Base-by-base conservation (phyloP, 2,797 vertebrate genomes). In the Brachyrhaphis roseni region DNA sequence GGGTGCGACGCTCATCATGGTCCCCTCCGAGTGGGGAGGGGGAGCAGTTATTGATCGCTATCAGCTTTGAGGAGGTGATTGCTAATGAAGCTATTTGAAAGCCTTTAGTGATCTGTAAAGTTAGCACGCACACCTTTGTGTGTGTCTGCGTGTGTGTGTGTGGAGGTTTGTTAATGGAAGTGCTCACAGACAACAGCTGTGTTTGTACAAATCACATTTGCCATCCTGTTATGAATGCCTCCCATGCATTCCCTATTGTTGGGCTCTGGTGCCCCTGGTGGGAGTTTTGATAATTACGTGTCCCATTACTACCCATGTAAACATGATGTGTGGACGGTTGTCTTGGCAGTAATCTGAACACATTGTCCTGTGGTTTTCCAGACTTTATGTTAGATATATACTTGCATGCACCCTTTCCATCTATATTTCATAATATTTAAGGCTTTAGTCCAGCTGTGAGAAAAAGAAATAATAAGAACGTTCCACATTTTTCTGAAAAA, bases 1-100 rank as follows among this genome's bases (percentile, higher is more conserved):
- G 91, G 90, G 93, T 90, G 86, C 81, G n/a, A 89, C 82, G 85
- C 89, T 93, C 82, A 93, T 94, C 93, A 90, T 57, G 87, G 91
- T 91, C 91, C 90, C 90, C 84, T 90, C 84, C 15, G 49, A 10
- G 13, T 16, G 49, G 62, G 49, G 41, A 41, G 23, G 73, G 78
- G 87, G 80, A 87, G 84, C 79, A 79, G 77, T 89, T 93, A 95
- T 95, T 89, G 95, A 96, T 95, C 87, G 31, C 85, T 93, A 95
- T 95, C 92, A 90, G 89, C 92, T 89, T 86, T 90, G 87, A 94
- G 91, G 90, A 94, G 94, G 91, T 90, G 94, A 94, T 95, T 95
- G 93, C 92, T 96, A 95, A 96, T 96, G 94, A 95, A 93, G 94
- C 90, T 86, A 88, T 95, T 88, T 91, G 86, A 88, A 94, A 87